Evolutionary conservation across 2,113 vertebrate genomes (phyloP), one percentile per base, ranked within the genome.

Genomic region (Tor tambroides): DNA sequence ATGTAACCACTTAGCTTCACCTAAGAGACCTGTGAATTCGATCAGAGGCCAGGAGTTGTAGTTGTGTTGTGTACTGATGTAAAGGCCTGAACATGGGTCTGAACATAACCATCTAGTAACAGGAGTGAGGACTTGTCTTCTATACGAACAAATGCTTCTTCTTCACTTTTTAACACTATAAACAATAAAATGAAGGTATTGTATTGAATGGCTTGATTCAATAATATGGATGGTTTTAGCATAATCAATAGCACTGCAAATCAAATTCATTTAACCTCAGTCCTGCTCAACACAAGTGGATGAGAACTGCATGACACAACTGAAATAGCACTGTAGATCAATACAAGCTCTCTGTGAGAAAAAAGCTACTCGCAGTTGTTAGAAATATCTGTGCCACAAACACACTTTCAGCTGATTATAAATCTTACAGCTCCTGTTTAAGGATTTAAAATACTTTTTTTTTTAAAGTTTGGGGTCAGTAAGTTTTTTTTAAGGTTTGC

Each of bases 1-100:
- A 79, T 19, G 21, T 14, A 49, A 84, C 69, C 83, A 84, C 38
- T 84, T 84, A 74, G 83, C 83, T 84, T 74, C 69, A 74, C 83
- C 69, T 59, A 28, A 26, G 46, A 59, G 83, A 74, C 67, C 67
- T 11, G 30, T 41, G 23, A 74, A 84, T 74, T 84, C 69, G 46
- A 84, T 84, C 49, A 35, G 28, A 84, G 49, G 49, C 2, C 46
- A 84, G 21, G 49, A 74, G 49, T 32, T 5, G 7, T 49, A 26
- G 35, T 28, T 30, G 61, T 28, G 43, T 28, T 80, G 56, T 65
- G 80, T 67, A 81, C 43, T 80, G 54, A 80, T 38, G 10, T 63
- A 41, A 63, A 43, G n/a, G 38, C 38, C n/a, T 30, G 14, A 54
- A 78, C n/a, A 7, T 54, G 69, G 21, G 15, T 54, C 4, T 51